Evolutionary conservation across 2,888 invertebrate genomes (phyloP).

Genomic region (Melanargia galathea): DNA sequence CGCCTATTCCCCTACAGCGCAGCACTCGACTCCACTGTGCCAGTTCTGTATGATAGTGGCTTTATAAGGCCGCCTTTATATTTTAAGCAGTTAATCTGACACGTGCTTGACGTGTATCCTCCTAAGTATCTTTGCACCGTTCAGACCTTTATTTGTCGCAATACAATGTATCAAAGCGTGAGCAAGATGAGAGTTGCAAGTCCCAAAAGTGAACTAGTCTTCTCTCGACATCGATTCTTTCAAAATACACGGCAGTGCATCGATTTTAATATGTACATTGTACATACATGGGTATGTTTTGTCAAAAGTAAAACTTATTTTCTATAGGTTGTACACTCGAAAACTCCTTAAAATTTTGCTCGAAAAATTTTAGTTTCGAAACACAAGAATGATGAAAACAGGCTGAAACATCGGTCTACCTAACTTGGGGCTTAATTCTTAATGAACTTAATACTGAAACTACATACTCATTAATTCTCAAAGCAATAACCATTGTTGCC

Average conservation of each 20-base stretch:
- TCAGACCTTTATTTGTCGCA: slow-evolving; percentile 1
- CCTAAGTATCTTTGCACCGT: slow-evolving; percentile 9
- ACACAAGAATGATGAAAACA: no score
- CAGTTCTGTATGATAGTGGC: slow-evolving; percentile 24
- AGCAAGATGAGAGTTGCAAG: neutral
- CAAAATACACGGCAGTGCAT: neutral
- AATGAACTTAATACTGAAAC: no score
- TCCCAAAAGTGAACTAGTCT: neutral
- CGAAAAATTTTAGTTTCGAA: no score
- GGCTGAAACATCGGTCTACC: no score
- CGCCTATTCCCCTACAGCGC: slow-evolving; percentile 62
- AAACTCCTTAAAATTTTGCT: no score
- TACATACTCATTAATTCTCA: no score
- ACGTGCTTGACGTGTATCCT: slow-evolving; percentile 16
- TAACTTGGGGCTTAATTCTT: no score
- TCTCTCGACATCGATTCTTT: neutral
- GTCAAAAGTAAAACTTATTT: no score
- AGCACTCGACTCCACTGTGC: slow-evolving; percentile 51
- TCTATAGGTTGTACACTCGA: no score
- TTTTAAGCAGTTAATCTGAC: slow-evolving; percentile 19
- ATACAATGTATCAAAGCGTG: slow-evolving; percentile 7
- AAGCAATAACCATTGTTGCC: no score
- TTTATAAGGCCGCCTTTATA: neutral
- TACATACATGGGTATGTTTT: no score
- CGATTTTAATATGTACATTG: neutral